phyloP scores from a whole-genome alignment of 2,797 vertebrate species.

The Notolepis coatsorum region DNA sequence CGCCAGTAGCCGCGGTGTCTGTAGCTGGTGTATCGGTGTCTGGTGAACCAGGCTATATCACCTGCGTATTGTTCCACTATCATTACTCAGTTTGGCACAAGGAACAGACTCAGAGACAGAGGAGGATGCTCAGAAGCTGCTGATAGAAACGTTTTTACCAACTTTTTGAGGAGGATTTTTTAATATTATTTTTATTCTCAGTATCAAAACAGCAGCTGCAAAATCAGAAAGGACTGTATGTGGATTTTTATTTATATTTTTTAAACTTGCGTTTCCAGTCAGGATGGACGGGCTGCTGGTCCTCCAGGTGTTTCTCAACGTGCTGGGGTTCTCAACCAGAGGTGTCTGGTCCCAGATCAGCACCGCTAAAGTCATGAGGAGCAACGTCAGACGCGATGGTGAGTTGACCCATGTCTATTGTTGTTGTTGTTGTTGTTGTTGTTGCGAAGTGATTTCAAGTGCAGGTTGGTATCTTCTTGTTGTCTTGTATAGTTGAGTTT shows the following conservation, averaged over 20 bases:
- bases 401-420: slow-evolving; percentile 57
- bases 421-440: background rate
- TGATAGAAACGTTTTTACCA: too few relatives aligned
- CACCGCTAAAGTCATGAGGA: slow-evolving; percentile 63
- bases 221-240: too few relatives aligned
- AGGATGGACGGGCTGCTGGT: slow-evolving; percentile 51
- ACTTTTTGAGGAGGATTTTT: slow-evolving; percentile 15
- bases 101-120: background rate
- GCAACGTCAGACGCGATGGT: slow-evolving; percentile 76
- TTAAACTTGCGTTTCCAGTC: background rate
- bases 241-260: background rate
- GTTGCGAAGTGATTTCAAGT: background rate
- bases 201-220: too few relatives aligned
- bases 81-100: background rate
- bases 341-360: slow-evolving; percentile 56
- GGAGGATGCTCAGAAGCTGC: background rate
- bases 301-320: slow-evolving; percentile 57
- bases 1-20: slow-evolving; percentile 58
- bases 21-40: too few relatives aligned
- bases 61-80: slow-evolving; percentile 37
- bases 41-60: slow-evolving; percentile 71
- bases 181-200: too few relatives aligned
- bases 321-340: slow-evolving; percentile 34
- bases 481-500: too few relatives aligned
- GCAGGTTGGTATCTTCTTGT: too few relatives aligned